phyloP scores from a whole-genome alignment of 2,113 vertebrate genomes.

The Sarotherodon lohbergeri region DNA sequence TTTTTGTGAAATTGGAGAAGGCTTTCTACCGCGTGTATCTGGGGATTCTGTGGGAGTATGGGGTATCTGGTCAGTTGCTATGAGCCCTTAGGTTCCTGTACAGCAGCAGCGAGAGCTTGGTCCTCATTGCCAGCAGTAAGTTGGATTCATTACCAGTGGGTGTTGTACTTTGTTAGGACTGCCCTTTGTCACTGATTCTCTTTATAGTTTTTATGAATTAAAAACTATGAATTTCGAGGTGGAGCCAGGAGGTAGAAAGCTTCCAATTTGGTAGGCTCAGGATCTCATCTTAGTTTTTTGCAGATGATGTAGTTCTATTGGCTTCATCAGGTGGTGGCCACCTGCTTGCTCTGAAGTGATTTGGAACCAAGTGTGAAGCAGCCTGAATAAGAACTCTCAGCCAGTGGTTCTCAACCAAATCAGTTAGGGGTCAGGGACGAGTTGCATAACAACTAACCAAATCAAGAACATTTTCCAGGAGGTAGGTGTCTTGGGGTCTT shows the following conservation, averaged over 20 bases:
- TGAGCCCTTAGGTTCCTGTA: not conserved
- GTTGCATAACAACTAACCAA: not conserved
- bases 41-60: not conserved
- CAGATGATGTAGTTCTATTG: not conserved
- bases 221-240: not conserved
- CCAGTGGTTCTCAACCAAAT: not conserved
- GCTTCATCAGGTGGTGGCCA: not conserved
- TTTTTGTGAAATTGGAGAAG: not conserved
- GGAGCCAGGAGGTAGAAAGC: not conserved
- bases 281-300: not conserved
- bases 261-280: not conserved
- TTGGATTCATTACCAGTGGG: not conserved
- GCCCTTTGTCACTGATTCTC: not conserved
- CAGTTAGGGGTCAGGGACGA: not conserved
- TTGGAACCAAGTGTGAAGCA: not conserved
- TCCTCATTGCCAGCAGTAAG: not conserved
- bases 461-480: not conserved
- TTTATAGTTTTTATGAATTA: not conserved
- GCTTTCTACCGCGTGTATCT: rapidly evolving
- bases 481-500: not conserved
- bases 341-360: not conserved
- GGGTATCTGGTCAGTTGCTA: not conserved
- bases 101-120: not conserved
- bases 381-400: not conserved
- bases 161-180: not conserved